phyloP scores from a whole-genome alignment of 1,140 invertebrate genomes.

The Drosophila ambigua region DNA sequence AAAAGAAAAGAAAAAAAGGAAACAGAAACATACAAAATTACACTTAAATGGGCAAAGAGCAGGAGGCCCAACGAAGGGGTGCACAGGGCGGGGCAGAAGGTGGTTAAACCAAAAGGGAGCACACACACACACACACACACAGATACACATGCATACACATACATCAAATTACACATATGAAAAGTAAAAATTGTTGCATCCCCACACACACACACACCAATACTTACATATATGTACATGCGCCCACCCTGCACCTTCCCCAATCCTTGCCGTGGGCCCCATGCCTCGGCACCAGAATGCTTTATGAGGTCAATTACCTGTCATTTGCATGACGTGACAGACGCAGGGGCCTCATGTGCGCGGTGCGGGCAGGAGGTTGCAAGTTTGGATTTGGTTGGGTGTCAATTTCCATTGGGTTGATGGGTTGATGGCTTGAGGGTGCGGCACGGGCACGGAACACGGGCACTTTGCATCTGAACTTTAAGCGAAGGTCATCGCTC shows the following conservation, averaged over 20 bases:
- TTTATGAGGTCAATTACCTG: conserved; percentile 81
- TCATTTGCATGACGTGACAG: conserved; percentile 74
- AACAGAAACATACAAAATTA: conserved; percentile 64
- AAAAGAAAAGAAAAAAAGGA: conserved; percentile 26
- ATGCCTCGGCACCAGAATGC: conserved; percentile 21
- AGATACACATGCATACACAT: conserved; percentile 26
- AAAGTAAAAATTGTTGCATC: conserved; percentile 79
- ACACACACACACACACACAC: conserved; percentile 35
- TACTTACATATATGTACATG: too few species aligned
- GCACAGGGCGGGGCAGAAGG: conserved; percentile 8
- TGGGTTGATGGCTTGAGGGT: too few species aligned
- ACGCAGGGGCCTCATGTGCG: conserved; percentile 6
- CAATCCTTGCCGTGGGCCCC: background rate
- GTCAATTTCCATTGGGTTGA: conserved; percentile 59
- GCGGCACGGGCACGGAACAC: background rate
- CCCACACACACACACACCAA: conserved; percentile 6
- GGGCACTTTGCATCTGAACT: conserved; percentile 59
- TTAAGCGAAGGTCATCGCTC: conserved; percentile 73
- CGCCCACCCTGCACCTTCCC: too few species aligned
- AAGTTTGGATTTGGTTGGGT: conserved; percentile 44
- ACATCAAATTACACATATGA: conserved; percentile 69
- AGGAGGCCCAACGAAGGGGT: too few species aligned
- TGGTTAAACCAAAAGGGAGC: conserved; percentile 14
- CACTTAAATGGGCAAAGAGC: conserved; percentile 61
- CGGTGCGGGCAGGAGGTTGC: conserved; percentile 7